A percentile compares a stretch with the other conserved stretches of the same genome.
Evolutionary conservation across 2,797 vertebrate species (phyloP).

Genomic region (Gymnoscopelus microlampas): DNA sequence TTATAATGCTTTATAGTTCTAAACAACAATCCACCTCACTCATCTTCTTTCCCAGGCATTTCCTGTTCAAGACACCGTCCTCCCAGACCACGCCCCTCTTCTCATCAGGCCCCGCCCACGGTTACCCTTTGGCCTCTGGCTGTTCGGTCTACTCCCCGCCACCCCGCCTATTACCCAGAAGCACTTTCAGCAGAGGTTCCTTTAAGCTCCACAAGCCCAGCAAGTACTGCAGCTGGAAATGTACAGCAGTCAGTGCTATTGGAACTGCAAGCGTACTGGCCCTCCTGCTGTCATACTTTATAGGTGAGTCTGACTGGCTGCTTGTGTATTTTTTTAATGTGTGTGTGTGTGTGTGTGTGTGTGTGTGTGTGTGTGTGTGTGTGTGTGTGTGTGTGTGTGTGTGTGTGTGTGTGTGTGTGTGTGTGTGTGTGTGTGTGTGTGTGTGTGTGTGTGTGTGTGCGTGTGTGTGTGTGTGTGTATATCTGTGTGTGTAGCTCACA

Average conservation of each 20-base stretch:
- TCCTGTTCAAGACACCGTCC: constrained; percentile 92
- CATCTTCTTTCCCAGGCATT: constrained; percentile 79
- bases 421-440: constrained; percentile 14
- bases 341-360: constrained; percentile 18
- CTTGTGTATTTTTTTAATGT: not conserved
- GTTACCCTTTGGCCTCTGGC: constrained; percentile 89
- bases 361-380: constrained; percentile 18
- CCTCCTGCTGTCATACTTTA: constrained; percentile 89
- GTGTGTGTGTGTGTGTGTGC: constrained; percentile 8
- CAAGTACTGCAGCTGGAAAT: constrained; percentile 94
- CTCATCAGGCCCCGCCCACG: constrained; percentile 87
- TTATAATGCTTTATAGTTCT: too few species aligned
- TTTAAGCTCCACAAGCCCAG: constrained; percentile 93
- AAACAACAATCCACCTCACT: too few species aligned
- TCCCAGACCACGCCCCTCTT: constrained; percentile 88
- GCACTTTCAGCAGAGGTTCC: constrained; percentile 91
- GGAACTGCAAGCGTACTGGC: constrained; percentile 86
- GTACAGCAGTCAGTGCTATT: constrained; percentile 88
- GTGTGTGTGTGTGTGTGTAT: constrained; percentile 10
- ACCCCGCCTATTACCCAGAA: constrained; percentile 88
- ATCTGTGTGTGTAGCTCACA: not conserved
- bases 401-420: not conserved
- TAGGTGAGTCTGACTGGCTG: constrained; percentile 78
- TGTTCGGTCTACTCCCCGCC: constrained; percentile 89
- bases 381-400: not conserved